These are phyloP conservation scores for Chunga burmeisteri DNA, from an alignment of 2,113 vertebrate genomes.

Conservation along the genomic window DNA sequence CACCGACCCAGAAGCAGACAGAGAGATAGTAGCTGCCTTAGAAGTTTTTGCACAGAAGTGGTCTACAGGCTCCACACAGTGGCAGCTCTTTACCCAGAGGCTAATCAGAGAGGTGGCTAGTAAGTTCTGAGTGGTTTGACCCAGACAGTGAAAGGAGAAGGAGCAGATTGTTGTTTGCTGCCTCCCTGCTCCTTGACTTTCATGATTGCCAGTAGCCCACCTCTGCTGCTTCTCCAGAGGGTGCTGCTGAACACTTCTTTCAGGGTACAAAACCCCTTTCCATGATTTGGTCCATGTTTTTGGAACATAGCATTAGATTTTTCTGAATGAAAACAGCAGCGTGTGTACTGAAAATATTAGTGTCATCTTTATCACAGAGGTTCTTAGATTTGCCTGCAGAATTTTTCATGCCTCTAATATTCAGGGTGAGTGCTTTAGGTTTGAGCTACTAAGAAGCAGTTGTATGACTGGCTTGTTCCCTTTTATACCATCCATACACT, in stretches of 20 bases:
- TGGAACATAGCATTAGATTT: neutral
- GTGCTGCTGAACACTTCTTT: neutral
- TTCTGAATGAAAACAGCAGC: neutral
- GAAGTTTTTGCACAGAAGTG: neutral
- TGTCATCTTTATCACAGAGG: neutral
- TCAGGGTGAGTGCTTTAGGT: neutral
- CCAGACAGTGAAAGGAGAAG: neutral
- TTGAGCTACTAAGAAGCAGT: neutral
- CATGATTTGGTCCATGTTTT: accelerated
- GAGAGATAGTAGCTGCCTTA: neutral
- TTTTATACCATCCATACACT: neutral
- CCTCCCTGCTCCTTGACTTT: neutral
- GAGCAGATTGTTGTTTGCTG: neutral
- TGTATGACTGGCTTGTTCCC: neutral
- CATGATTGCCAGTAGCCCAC: neutral
- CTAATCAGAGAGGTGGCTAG: neutral
- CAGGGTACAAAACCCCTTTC: neutral
- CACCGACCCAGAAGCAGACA: neutral
- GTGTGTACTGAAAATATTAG: neutral
- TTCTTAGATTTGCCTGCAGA: neutral
- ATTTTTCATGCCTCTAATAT: neutral
- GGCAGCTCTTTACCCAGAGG: neutral
- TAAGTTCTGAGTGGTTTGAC: neutral
- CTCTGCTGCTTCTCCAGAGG: neutral
- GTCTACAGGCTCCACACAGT: neutral